Conservation (phyloP, 2,797 vertebrate species). For the Melanotaenia maccullochi region DNA sequence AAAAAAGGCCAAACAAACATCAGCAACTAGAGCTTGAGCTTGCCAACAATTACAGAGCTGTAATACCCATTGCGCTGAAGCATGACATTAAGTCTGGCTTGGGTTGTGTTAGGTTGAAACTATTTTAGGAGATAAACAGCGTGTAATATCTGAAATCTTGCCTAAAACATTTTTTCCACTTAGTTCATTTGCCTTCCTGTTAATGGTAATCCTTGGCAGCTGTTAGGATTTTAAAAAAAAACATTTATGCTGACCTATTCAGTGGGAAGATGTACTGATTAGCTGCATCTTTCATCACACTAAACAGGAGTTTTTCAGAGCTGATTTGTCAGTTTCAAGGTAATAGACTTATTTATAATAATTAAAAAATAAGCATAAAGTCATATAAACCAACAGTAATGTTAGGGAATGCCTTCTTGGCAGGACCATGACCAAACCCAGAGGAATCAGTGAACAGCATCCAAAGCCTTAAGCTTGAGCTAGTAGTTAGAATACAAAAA, state of each 20-base stretch:
- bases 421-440: slow-evolving; percentile 17
- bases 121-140: slow-evolving; percentile 39
- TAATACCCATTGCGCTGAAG: slow-evolving; percentile 43
- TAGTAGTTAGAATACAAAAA: background rate
- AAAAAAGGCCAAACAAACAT: slow-evolving; percentile 41
- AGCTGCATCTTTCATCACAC: background rate
- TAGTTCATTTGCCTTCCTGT: background rate
- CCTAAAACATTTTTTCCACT: slow-evolving; percentile 15
- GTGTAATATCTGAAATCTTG: slow-evolving; percentile 20
- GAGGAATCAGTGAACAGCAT: slow-evolving; percentile 10
- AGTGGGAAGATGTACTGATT: background rate
- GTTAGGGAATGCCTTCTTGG: slow-evolving; percentile 22
- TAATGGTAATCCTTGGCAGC: background rate
- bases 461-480: background rate
- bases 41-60: slow-evolving; percentile 38
- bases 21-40: slow-evolving; percentile 12
- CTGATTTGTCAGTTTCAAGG: background rate
- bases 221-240: background rate
- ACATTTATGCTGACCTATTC: background rate
- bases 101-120: slow-evolving; percentile 46
- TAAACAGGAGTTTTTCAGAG: background rate
- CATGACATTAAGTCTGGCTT: slow-evolving; percentile 59
- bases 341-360: background rate
- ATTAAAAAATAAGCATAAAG: slow-evolving; percentile 8
- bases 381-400: slow-evolving; percentile 8